Evolutionary conservation across 2,888 invertebrate genomes (phyloP), one percentile per base, ranked within the genome.

Genomic region (Microplitis deprimator): DNA sequence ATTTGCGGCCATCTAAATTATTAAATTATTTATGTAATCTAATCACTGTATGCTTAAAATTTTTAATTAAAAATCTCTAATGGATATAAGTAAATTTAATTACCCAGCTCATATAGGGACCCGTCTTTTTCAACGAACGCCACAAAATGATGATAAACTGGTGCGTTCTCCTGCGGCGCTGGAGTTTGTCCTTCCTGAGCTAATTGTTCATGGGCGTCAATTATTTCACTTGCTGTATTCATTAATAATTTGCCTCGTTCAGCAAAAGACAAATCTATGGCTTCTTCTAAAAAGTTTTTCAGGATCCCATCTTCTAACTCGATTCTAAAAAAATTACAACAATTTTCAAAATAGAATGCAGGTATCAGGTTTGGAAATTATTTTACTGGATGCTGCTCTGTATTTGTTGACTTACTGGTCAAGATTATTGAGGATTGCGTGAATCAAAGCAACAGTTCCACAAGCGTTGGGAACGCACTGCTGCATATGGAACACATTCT

Each of bases 371-470:
- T 29, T 29, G 4, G 3, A 29, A 29, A 29, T 29, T 29, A 29
- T 29, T 29, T 4, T 29, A 29, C 29, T 29, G 4, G 29, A 29
- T 4, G 4, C 29, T 29, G 29, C 29, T 29, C 29, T 4, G 29
- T 29, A 29, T 81, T 89, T 69, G 60, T 1, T 3, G 10, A 85
- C 89, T 88, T 89, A 93, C 93, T 87, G 85, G 83, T 96, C 94
- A 68, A 91, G 90, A 88, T 96, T 97, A 90, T 99, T 99, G 38
- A 96, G 97, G 82, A 99, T 92, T 81, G 97, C 94, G 89, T 99
- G 99, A 77, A 99, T 94, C 60, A 99, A 92, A n/a, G 98, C 98
- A 81, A 99, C 94, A 5, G 98, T 98, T 59, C 99, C 99, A 91
- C 99, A 99, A 39, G 99, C 98, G 91, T 99, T 99, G 77, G 95